Base-by-base conservation (phyloP, 1,140 invertebrate genomes). In the Brachionus sp. region DNA sequence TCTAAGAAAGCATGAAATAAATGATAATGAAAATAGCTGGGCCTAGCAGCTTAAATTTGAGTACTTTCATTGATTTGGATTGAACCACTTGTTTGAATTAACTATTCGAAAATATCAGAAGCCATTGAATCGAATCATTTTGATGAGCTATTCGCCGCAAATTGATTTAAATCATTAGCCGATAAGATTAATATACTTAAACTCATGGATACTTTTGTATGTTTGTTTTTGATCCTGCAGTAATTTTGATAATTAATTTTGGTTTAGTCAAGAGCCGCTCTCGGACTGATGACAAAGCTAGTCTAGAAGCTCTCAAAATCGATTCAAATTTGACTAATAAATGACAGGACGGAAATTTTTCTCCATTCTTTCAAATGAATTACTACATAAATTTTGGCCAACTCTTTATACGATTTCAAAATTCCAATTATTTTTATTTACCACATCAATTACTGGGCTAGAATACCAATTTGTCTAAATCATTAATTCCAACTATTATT, bases 1-100 rank as follows among this genome's bases (percentile, higher is more conserved):
- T 66, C 62, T 66, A 33, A n/a, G 64, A 66, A 66, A 66, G 64
- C 64, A 66, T 66, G 64, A 66, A 66, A 66, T 33, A 33, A 66
- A 66, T 33, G 33, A 66, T 33, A 33, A 33, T 37, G 29, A 66
- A 37, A 66, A n/a, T 37, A 33, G 33, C 25, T 66, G n/a, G 33
- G 62, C 29, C 62, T 66, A 66, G 62, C 29, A n/a, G 62, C n/a
- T 66, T 33, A 1, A n/a, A 66, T 33, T 66, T 66, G 9, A n/a
- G 25, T 12, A 33, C 10, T 66, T 12, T 33, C 12, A n/a, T 66
- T 33, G 6, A 33, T 33, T 33, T 37, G 33, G 25, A 66, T 25
- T 57, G 5, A 66, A 25, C 64, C 64, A 66, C 64, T 66, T 66
- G 64, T 66, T 33, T 33, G n/a, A 35, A 66, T 66, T 66, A 66